Conservation (phyloP, 2,113 vertebrate species). For the Archocentrus centrarchus region DNA sequence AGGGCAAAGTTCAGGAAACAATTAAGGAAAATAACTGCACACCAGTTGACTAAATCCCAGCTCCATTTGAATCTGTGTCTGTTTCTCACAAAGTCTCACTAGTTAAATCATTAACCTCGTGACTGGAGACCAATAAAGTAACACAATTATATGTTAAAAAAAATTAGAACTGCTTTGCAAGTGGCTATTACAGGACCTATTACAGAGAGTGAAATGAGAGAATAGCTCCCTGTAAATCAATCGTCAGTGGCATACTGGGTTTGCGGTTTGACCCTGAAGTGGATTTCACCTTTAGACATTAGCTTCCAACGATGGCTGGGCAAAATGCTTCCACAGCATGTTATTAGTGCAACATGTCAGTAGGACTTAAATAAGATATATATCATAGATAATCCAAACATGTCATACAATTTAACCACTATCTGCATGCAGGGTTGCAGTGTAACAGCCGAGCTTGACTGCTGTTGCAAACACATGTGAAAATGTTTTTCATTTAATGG, state of each 20-base stretch:
- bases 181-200: conserved; percentile 44
- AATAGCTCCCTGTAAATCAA: conserved; percentile 53
- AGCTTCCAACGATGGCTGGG: conserved; percentile 3
- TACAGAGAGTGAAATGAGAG: conserved; percentile 31
- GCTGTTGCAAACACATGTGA: not conserved
- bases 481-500: not conserved
- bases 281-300: conserved; percentile 55
- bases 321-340: conserved; percentile 46
- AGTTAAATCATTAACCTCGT: conserved; percentile 73
- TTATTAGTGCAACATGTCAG: conserved; percentile 38
- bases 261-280: conserved; percentile 60
- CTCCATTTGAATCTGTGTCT: conserved; percentile 50
- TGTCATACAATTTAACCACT: not conserved
- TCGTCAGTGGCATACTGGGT: conserved; percentile 43
- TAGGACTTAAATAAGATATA: conserved; percentile 46
- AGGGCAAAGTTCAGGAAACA: conserved; percentile 83
- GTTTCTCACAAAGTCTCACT: conserved; percentile 63
- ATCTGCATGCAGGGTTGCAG: not conserved
- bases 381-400: conserved; percentile 17
- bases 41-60: conserved; percentile 43
- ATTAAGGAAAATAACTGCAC: conserved; percentile 76
- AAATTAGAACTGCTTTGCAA: conserved; percentile 39
- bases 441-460: not conserved
- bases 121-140: conserved; percentile 48
- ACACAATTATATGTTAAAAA: conserved; percentile 49